phyloP scores from a whole-genome alignment of 2,113 vertebrate species.

The Anseranas semipalmata region DNA sequence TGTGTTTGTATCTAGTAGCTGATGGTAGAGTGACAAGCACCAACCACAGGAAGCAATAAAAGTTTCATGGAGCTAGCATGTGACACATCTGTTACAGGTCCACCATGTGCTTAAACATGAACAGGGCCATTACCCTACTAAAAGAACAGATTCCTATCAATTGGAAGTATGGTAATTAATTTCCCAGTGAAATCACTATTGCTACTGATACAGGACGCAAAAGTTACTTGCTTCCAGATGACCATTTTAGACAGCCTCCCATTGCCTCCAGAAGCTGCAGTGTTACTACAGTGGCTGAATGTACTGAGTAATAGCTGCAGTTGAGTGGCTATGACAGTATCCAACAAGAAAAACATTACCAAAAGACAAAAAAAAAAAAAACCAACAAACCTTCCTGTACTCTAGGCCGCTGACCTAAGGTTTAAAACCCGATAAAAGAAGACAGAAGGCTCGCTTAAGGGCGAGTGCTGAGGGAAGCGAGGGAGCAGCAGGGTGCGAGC shows the following conservation, averaged over 20 bases:
- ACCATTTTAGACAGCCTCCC: not conserved
- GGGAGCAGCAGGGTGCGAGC: too few species aligned
- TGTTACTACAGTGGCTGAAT: not conserved
- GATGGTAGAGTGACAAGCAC: not conserved
- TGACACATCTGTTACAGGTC: not conserved
- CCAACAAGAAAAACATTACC: not conserved
- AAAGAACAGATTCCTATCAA: not conserved
- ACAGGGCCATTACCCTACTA: fast-evolving
- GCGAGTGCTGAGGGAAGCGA: too few species aligned
- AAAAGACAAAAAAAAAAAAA: not conserved
- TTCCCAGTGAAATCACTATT: not conserved
- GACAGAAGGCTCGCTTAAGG: too few species aligned
- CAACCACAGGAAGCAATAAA: conserved; percentile 53
- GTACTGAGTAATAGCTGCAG: not conserved
- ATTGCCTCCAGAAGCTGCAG: not conserved
- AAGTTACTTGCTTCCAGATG: not conserved
- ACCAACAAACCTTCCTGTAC: not conserved
- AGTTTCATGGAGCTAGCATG: not conserved
- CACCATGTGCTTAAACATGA: fast-evolving
- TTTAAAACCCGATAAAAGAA: too few species aligned
- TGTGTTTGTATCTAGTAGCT: not conserved
- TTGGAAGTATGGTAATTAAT: not conserved
- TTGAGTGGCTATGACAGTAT: fast-evolving
- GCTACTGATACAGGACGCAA: not conserved
- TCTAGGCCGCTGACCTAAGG: not conserved